A percentile compares a stretch with the other conserved stretches of the same genome.
Conservation (phyloP, 2,888 invertebrate genomes). For the Orchesellides sinensis region DNA sequence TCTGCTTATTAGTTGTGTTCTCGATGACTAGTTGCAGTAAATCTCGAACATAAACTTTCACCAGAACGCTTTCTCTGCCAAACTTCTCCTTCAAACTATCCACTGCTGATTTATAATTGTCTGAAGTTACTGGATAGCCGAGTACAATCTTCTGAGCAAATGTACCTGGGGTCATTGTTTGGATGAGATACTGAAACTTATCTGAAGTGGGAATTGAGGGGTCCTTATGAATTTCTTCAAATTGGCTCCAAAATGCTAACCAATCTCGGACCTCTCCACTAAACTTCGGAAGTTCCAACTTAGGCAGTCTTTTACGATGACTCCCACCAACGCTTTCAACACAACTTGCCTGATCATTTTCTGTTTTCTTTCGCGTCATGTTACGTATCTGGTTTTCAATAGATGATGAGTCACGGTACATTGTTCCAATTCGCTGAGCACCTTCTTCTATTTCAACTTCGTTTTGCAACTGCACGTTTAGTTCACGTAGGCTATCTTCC, state of each 20-base stretch:
- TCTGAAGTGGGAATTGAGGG: background rate
- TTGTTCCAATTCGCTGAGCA: too few relatives aligned
- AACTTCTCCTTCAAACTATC: slow-evolving; percentile 8
- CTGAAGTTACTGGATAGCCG: background rate
- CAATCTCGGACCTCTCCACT: slow-evolving; percentile 16
- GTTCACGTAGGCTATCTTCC: too few relatives aligned
- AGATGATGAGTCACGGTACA: too few relatives aligned
- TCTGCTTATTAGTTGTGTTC: background rate
- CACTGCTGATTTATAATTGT: slow-evolving; percentile 20
- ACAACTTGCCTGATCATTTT: too few relatives aligned
- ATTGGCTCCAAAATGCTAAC: slow-evolving; percentile 14
- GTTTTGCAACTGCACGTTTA: too few relatives aligned
- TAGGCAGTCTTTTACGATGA: too few relatives aligned
- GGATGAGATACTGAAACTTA: slow-evolving; percentile 26
- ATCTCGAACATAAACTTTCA: slow-evolving; percentile 53
- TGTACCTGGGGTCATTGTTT: background rate
- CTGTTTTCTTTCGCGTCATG: too few relatives aligned
- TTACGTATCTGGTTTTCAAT: too few relatives aligned
- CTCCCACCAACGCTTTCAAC: too few relatives aligned
- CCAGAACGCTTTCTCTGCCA: slow-evolving; percentile 13
- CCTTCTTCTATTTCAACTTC: too few relatives aligned
- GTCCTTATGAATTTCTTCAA: background rate
- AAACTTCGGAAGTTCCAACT: slow-evolving; percentile 9
- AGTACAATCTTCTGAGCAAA: background rate
- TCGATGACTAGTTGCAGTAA: slow-evolving; percentile 11